These are phyloP conservation scores for Adineta ricciae DNA, from an alignment of 2,888 invertebrate genomes.

Conservation along the genomic window DNA sequence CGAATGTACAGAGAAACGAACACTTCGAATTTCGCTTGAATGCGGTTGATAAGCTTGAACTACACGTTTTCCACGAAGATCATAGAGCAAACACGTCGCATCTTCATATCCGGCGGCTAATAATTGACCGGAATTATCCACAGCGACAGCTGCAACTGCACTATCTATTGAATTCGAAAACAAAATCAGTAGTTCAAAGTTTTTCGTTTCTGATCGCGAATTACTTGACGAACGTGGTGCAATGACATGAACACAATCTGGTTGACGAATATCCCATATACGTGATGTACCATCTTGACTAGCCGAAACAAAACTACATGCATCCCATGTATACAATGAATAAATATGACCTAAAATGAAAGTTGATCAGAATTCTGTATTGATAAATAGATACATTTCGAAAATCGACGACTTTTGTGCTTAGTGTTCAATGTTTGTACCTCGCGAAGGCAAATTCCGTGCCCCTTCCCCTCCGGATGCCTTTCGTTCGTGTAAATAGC, in stretches of 20 bases:
- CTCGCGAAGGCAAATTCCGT: too few relatives aligned
- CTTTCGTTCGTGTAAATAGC: neutral
- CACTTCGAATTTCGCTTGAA: conserved; percentile 79
- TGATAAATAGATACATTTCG: too few relatives aligned
- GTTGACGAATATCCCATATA: conserved; percentile 89
- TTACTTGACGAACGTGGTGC: conserved; percentile 6
- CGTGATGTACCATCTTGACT: conserved; percentile 94
- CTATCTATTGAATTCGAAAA: conserved; percentile 41
- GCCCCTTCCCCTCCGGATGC: too few relatives aligned
- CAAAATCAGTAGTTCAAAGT: neutral
- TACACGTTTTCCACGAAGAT: conserved; percentile 73
- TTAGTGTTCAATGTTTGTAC: too few relatives aligned
- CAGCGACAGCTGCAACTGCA: conserved; percentile 82
- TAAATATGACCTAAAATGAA: conserved; percentile 65
- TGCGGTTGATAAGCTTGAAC: conserved; percentile 88
- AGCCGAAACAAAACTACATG: conserved; percentile 83
- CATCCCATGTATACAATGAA: conserved; percentile 88
- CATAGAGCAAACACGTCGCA: conserved; percentile 78
- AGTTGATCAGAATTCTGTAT: too few relatives aligned
- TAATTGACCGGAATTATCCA: conserved; percentile 87
- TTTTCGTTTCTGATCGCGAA: neutral
- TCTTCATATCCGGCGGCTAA: conserved; percentile 90
- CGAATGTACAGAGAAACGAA: conserved; percentile 60
- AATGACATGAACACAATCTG: conserved; percentile 64
- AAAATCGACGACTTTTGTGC: too few relatives aligned